Base-by-base conservation (phyloP, 2,888 invertebrate species). In the Stenodema calcarata region DNA sequence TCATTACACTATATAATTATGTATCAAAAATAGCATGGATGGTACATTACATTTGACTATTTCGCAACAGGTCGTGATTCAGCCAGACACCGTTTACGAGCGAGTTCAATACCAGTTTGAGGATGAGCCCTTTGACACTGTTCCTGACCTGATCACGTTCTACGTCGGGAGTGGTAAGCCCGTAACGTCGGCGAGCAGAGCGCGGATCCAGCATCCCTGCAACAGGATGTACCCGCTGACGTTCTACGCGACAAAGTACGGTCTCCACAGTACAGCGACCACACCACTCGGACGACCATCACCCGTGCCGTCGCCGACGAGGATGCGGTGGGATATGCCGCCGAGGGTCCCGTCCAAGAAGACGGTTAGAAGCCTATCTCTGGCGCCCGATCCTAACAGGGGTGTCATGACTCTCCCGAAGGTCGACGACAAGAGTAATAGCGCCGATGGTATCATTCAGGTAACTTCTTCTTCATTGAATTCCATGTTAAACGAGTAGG, bases 31-130 rank as follows among this genome's bases (percentile, higher is more conserved):
- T n/a, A n/a, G n/a, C n/a, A n/a, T n/a, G n/a, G n/a, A n/a, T n/a
- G n/a, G n/a, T n/a, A n/a, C n/a, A n/a, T n/a, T n/a, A n/a, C n/a
- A n/a, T n/a, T 35, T 35, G 35, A 18, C 44, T 30, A 4, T 35
- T 4, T 35, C 7, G 35, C 62, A 41, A 35, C 90, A 96, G 96
- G 94, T 96, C 88, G 93, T 96, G 0, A 93, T 96, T 0, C 96
- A 97, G 90, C 96, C 96, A 0, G 96, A 97, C 90, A 97, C 97
- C 0, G 97, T 97, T 6, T 98, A 98, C 91, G 97, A 98, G 91
- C 93, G 96, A 89, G 95, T 97, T 42, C 97, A 98, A 91, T 98
- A 96, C 91, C 96, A 97, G 90, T 97, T 98, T 91, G 98, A 98
- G 91, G 97, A 97, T 90, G 97, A 97, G 91, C 95, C 96, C 0